Evolutionary conservation across 64 coral and sea anemone species (phyloP).

Genomic region (Stichodactyla mertensii): DNA sequence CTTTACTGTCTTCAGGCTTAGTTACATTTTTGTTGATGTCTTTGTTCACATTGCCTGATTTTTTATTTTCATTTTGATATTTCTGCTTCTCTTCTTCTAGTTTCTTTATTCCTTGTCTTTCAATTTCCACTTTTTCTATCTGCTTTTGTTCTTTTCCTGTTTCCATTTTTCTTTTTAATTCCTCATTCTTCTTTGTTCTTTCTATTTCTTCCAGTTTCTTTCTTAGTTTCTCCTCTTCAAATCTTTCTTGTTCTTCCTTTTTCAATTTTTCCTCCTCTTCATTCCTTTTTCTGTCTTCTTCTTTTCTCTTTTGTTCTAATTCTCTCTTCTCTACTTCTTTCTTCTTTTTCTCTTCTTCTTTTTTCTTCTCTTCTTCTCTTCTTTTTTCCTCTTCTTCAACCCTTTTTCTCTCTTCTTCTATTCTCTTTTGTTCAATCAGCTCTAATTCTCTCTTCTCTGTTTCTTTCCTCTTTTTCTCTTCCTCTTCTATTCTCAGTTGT

Average conservation of each 20-base stretch:
- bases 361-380: background rate
- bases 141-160: conserved; percentile 3
- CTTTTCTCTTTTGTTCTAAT: conserved; percentile 21
- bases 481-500: background rate
- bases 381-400: background rate
- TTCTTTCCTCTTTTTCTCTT: background rate
- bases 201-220: conserved; percentile 9
- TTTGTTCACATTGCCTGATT: conserved; percentile 14
- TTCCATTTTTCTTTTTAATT: conserved; percentile 27
- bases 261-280: conserved; percentile 13
- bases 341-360: conserved; percentile 7
- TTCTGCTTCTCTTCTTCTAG: conserved; percentile 16
- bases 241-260: conserved; percentile 7
- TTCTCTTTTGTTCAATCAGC: background rate
- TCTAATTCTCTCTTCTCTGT: background rate
- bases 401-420: background rate
- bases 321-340: background rate
- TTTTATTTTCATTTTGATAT: background rate
- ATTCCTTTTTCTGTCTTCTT: conserved; percentile 12
- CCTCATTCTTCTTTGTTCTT: background rate
- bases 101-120: conserved; percentile 14
- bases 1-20: background rate
- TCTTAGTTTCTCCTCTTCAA: conserved; percentile 15
- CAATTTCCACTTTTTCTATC: conserved; percentile 12
- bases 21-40: background rate